A percentile compares a stretch with the other conserved stretches of the same genome.
These are phyloP conservation scores for Heliangelus exortis DNA, from an alignment of 2,797 vertebrate species.

Conservation along the genomic window DNA sequence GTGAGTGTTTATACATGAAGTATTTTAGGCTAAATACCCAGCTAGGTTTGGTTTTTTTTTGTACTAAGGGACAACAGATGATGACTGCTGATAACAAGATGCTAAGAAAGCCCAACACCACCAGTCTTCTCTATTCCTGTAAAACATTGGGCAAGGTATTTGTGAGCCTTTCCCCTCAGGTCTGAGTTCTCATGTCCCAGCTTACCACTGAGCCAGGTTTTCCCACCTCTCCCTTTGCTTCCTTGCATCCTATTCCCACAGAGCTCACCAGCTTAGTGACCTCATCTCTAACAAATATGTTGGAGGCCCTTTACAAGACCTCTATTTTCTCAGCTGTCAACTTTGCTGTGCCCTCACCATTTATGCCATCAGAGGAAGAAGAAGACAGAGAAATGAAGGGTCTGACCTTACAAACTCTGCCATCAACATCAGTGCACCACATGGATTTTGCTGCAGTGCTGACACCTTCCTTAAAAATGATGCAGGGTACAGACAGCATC, in stretches of 20 bases:
- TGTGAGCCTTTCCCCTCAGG: background rate
- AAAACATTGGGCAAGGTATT: background rate
- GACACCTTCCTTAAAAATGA: background rate
- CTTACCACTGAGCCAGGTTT: background rate
- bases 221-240: background rate
- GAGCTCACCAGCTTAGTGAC: background rate
- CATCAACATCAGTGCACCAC: background rate
- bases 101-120: background rate
- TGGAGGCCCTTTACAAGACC: background rate
- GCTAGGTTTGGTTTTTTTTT: background rate
- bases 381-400: background rate
- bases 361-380: background rate
- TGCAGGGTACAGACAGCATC: fast-evolving
- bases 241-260: background rate
- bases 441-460: background rate
- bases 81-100: background rate
- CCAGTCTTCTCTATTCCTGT: background rate
- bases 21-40: background rate
- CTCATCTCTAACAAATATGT: background rate
- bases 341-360: background rate
- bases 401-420: background rate
- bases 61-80: background rate
- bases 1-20: background rate
- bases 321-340: background rate
- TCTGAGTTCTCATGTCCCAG: background rate